phyloP scores from a whole-genome alignment of 2,888 invertebrate species.

The Lacanobia wlatinum region DNA sequence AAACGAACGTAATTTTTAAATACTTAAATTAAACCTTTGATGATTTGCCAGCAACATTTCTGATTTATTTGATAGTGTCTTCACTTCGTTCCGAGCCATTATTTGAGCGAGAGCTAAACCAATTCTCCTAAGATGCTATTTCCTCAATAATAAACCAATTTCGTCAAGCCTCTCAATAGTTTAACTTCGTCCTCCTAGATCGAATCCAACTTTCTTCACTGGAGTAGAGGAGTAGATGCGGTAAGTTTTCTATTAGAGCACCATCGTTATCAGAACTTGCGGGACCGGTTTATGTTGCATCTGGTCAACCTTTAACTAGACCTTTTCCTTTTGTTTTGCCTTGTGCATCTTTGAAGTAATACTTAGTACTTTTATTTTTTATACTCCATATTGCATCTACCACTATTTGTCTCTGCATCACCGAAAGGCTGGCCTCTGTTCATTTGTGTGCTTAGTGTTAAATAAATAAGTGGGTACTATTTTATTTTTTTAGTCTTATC shows the following conservation, averaged over 20 bases:
- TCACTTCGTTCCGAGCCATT: background rate
- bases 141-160: conserved; percentile 32
- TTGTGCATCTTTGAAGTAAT: background rate
- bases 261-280: conserved; percentile 43
- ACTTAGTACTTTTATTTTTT: too few species aligned
- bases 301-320: conserved; percentile 33
- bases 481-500: background rate
- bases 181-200: conserved; percentile 5
- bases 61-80: conserved; percentile 15
- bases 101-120: background rate
- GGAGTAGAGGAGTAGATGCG: conserved; percentile 9
- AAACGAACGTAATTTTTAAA: too few species aligned
- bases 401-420: too few species aligned
- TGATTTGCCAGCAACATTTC: background rate
- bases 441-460: too few species aligned
- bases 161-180: conserved; percentile 16
- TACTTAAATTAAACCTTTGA: background rate
- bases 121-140: conserved; percentile 27
- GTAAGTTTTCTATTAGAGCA: conserved; percentile 34
- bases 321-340: conserved; percentile 30
- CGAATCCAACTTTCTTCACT: conserved; percentile 17
- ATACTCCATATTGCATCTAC: too few species aligned
- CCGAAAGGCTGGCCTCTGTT: too few species aligned
- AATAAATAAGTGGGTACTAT: too few species aligned
- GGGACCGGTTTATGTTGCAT: conserved; percentile 38